These are phyloP conservation scores for Drosophila imparisetae DNA, from an alignment of 2,888 invertebrate species.

Conservation along the genomic window DNA sequence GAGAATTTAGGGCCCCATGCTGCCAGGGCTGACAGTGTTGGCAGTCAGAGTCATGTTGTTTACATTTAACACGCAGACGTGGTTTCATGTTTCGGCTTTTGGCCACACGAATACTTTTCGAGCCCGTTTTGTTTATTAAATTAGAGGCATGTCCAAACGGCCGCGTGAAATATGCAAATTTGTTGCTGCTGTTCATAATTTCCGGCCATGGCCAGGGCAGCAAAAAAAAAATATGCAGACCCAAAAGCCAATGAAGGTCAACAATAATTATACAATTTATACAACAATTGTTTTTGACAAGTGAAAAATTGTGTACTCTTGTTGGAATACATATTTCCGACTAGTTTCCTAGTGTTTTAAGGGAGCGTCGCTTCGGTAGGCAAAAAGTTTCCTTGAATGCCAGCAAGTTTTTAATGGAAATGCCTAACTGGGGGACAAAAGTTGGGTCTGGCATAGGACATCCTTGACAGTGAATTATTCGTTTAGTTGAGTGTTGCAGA, in stretches of 20 bases:
- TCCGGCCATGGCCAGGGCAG: conserved; percentile 30
- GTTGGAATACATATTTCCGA: conserved; percentile 27
- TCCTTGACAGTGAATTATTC: conserved; percentile 56
- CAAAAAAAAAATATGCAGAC: background rate
- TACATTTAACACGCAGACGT: conserved; percentile 47
- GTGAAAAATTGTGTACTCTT: conserved; percentile 46
- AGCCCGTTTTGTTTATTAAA: conserved; percentile 40
- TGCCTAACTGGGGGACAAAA: conserved; percentile 38
- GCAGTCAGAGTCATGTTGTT: conserved; percentile 61
- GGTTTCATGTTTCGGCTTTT: conserved; percentile 37
- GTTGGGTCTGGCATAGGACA: conserved; percentile 22
- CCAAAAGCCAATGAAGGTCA: conserved; percentile 62
- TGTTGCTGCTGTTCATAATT: conserved; percentile 47
- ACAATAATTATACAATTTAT: conserved; percentile 74
- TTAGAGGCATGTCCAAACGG: conserved; percentile 37
- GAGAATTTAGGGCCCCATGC: conserved; percentile 7
- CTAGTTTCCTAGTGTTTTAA: conserved; percentile 25
- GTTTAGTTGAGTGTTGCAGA: conserved; percentile 13
- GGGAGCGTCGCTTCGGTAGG: background rate
- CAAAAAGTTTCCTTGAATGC: conserved; percentile 56
- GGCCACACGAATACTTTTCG: conserved; percentile 34
- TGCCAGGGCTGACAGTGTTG: conserved; percentile 21
- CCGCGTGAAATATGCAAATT: conserved; percentile 67
- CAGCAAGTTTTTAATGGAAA: conserved; percentile 72
- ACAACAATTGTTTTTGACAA: conserved; percentile 77